Conservation (phyloP, 2,797 vertebrate genomes). For the Potorous gilbertii region DNA sequence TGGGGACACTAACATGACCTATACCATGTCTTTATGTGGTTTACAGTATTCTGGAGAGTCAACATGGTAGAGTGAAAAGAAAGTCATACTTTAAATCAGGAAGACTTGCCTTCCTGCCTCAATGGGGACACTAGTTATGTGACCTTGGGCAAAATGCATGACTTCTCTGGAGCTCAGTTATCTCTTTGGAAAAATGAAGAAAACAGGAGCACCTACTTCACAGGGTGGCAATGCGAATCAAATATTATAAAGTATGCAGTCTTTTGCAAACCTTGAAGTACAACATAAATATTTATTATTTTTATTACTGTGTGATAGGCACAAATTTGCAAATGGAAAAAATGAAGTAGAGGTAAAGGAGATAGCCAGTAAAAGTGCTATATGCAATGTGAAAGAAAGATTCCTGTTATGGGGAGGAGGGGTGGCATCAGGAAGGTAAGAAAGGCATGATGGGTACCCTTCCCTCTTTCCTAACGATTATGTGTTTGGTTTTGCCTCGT, state of each 20-base stretch:
- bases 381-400: neutral
- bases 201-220: rapidly evolving
- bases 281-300: neutral
- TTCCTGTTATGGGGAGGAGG: neutral
- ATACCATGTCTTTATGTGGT: neutral
- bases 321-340: neutral
- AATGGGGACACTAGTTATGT: neutral
- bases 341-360: neutral
- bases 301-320: neutral
- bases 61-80: neutral
- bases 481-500: neutral
- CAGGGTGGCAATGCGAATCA: neutral
- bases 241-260: neutral
- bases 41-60: neutral
- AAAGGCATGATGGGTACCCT: neutral
- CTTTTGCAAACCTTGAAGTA: neutral
- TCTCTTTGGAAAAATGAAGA: neutral
- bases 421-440: neutral
- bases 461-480: neutral
- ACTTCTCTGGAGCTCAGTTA: neutral
- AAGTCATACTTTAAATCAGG: neutral
- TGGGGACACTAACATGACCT: neutral
- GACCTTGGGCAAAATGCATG: neutral
- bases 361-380: neutral
- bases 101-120: neutral